Conservation (phyloP, 2,113 vertebrate species). For the Clinocottus analis region DNA sequence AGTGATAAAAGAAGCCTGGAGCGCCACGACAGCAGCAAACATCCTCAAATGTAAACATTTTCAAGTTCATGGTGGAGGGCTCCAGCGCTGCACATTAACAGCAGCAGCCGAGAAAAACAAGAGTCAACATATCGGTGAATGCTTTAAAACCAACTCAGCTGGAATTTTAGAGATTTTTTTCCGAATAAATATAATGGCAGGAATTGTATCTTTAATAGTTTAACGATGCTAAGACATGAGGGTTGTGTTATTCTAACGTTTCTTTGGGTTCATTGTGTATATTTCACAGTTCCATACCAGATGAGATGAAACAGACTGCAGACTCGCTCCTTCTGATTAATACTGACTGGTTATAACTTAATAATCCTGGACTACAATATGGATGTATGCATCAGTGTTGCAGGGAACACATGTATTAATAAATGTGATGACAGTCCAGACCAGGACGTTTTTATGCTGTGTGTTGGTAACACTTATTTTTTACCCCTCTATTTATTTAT, state of each 20-base stretch:
- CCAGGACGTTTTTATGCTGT: background rate
- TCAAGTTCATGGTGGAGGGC: constrained; percentile 1
- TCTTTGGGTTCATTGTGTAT: constrained; percentile 15
- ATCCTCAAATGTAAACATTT: constrained; percentile 40
- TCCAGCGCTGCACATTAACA: background rate
- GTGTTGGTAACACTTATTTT: background rate
- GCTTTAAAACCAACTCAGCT: background rate
- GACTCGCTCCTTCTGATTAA: constrained; percentile 20
- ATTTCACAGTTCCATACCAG: constrained; percentile 8
- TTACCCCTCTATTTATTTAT: background rate
- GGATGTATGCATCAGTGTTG: background rate
- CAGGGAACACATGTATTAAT: background rate
- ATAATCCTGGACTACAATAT: background rate
- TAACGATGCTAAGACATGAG: background rate
- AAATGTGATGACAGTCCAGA: background rate
- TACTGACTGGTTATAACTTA: constrained; percentile 12
- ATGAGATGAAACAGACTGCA: constrained; percentile 46
- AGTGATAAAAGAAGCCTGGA: constrained; percentile 15
- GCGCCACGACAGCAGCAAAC: constrained; percentile 18
- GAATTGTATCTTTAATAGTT: background rate
- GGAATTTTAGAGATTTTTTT: background rate
- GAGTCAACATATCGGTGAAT: background rate
- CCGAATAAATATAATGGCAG: background rate
- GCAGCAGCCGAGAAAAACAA: background rate
- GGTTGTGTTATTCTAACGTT: background rate